Conservation (phyloP, 2,113 vertebrate genomes). For the Scomber colias region DNA sequence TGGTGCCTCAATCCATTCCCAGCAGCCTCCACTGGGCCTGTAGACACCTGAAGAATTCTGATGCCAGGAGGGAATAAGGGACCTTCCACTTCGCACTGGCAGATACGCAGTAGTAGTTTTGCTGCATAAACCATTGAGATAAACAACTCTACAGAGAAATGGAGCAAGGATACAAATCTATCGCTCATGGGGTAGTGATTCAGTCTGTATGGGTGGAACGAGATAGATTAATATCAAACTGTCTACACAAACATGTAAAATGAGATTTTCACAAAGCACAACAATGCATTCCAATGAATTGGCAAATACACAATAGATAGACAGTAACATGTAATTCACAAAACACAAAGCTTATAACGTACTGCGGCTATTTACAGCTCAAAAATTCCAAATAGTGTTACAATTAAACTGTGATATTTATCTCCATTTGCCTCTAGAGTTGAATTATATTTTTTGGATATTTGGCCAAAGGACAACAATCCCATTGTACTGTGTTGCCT, state of each 20-base stretch:
- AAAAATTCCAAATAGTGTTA: neutral
- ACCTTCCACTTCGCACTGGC: slow-evolving; percentile 62
- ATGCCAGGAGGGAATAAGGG: slow-evolving; percentile 73
- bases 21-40: slow-evolving; percentile 60
- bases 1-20: slow-evolving; percentile 72
- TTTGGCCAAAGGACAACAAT: slow-evolving; percentile 57
- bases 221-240: slow-evolving; percentile 60
- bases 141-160: slow-evolving; percentile 69
- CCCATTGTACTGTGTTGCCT: slow-evolving; percentile 57
- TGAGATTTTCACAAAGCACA: slow-evolving; percentile 44
- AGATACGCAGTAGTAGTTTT: slow-evolving; percentile 52
- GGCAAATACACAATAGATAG: slow-evolving; percentile 27
- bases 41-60: slow-evolving; percentile 75
- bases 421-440: slow-evolving; percentile 31
- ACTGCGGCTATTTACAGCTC: slow-evolving; percentile 6
- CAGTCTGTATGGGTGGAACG: slow-evolving; percentile 45
- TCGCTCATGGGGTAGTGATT: slow-evolving; percentile 35
- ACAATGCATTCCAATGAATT: slow-evolving; percentile 38
- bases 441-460: slow-evolving; percentile 50
- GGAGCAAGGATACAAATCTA: slow-evolving; percentile 56
- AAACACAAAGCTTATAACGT: slow-evolving; percentile 21
- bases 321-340: slow-evolving; percentile 22
- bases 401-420: slow-evolving; percentile 29
- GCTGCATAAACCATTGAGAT: slow-evolving; percentile 71
- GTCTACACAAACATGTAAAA: slow-evolving; percentile 57